Base-by-base conservation (phyloP, 1,140 invertebrate species). In the Danaus plexippus region DNA sequence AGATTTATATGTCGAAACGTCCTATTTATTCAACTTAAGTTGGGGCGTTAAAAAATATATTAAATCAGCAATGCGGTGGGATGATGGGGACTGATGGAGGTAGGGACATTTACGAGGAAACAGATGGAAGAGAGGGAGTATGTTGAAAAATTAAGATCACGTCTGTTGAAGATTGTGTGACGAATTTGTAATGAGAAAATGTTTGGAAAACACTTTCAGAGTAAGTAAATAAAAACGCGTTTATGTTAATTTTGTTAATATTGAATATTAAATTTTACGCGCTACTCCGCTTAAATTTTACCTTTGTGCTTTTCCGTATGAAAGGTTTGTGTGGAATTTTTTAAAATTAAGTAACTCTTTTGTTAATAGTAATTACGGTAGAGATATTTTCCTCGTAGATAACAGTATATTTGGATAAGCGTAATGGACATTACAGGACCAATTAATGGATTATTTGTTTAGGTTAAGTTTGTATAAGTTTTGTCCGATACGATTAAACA, bases 141-240 rank as follows among this genome's bases (percentile, higher is more conserved):
- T 48, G 11, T 3, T 18, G 22, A 18, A 11, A 48, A 48, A 48
- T 48, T 48, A 48, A 48, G 47, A 48, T 48, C 47, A 48, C 47
- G 47, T 48, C 47, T 48, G 12, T 18, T 48, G 22, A 48, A 11
- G 6, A 18, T 48, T 48, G 47, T 22, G 47, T 18, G 47, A 48
- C 15, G 47, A 48, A 48, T 48, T 48, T 48, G n/a, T 48, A 48
- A 48, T 48, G 47, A 13, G 47, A 22, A 48, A 48, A 48, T 13
- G 47, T 9, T 12, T 11, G 18, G 15, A 22, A 18, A 22, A 48
- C 22, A 18, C 15, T 48, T 48, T 48, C 15, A 22, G 47, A 48
- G n/a, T 18, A 9, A 9, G 13, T 32, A 32, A 32, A 32, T 32
- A 32, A 32, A 32, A 32, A 32, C 22, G 7, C 22, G 22, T 32